Percentiles rank a stretch among this genome's conserved stretches.
Evolutionary conservation across 2,113 vertebrate genomes (phyloP).

Genomic region (Epinephelus moara): DNA sequence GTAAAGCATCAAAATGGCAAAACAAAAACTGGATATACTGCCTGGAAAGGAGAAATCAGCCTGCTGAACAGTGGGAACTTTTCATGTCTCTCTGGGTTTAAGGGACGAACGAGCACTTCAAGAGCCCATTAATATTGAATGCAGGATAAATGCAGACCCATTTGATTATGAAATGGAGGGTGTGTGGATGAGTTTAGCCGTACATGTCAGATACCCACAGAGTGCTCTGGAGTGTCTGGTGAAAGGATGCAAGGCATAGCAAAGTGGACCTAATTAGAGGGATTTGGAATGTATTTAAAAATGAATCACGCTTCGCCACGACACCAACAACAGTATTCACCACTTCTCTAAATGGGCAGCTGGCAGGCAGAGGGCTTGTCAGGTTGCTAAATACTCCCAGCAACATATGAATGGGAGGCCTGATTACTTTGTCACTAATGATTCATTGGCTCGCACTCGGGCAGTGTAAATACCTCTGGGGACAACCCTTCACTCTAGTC

Average conservation of each 20-base stretch:
- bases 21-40: no score
- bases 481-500: conserved; percentile 32
- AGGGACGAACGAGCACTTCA: conserved; percentile 55
- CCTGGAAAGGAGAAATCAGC: neutral
- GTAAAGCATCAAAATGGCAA: neutral
- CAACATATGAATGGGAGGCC: conserved; percentile 72
- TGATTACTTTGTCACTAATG: conserved; percentile 79
- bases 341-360: conserved; percentile 72
- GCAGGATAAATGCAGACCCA: conserved; percentile 64
- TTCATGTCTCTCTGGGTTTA: conserved; percentile 50
- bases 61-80: conserved; percentile 23
- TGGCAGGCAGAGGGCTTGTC: conserved; percentile 70
- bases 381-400: conserved; percentile 55
- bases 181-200: conserved; percentile 46
- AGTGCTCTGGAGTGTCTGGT: conserved; percentile 62
- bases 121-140: conserved; percentile 74
- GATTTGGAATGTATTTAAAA: conserved; percentile 67
- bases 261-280: conserved; percentile 73
- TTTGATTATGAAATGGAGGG: conserved; percentile 67
- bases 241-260: conserved; percentile 56
- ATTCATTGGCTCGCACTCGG: conserved; percentile 60
- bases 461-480: conserved; percentile 41
- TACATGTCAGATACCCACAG: conserved; percentile 38
- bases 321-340: conserved; percentile 66
- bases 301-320: conserved; percentile 55